Evolutionary conservation across 2,888 invertebrate genomes (phyloP), one percentile per base, ranked within the genome.

Genomic region (Eupelmus urozonus): DNA sequence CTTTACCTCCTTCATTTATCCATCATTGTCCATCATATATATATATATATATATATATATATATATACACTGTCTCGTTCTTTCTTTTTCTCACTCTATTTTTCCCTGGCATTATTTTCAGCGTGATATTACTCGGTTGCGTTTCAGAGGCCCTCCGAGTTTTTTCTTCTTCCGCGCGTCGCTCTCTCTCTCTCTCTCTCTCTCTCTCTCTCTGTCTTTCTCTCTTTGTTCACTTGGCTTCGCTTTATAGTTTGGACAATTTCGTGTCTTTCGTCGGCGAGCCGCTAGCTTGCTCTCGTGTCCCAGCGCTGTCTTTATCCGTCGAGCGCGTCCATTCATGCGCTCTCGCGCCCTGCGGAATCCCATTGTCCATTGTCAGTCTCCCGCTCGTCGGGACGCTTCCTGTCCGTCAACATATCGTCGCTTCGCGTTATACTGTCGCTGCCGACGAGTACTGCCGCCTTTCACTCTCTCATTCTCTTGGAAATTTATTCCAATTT

Each of bases 331-430:
- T 29, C 7, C 25, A 23, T 59, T 55, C 55, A 42, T 18, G 40
- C 69, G 55, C 53, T 2, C 49, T 2, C 9, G 2, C 5, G n/a
- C n/a, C n/a, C n/a, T n/a, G 51, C 23, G 49, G 49, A 55, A 62
- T 63, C 63, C 63, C 27, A 63, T 62, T 72, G 53, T 63, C 51
- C 34, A 72, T 55, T 63, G 27, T 62, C 25, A 0, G 3, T 11
- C 42, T 25, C 25, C 16, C 51, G 51, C 51, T 51, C 20, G 51
- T n/a, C n/a, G n/a, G n/a, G n/a, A n/a, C 23, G 25, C 63, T 72
- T 55, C 63, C 53, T 34, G 72, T 25, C 49, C 34, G 29, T 59
- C 49, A 29, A 40, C 71, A 45, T 62, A 16, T 29, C 16, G 16
- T 16, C 3, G 2, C 9, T 45, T 45, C n/a, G n/a, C n/a, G n/a